A percentile compares a stretch with the other conserved stretches of the same genome.
These are phyloP conservation scores for Bufo bufo DNA, from an alignment of 2,113 vertebrate genomes.

Conservation along the genomic window DNA sequence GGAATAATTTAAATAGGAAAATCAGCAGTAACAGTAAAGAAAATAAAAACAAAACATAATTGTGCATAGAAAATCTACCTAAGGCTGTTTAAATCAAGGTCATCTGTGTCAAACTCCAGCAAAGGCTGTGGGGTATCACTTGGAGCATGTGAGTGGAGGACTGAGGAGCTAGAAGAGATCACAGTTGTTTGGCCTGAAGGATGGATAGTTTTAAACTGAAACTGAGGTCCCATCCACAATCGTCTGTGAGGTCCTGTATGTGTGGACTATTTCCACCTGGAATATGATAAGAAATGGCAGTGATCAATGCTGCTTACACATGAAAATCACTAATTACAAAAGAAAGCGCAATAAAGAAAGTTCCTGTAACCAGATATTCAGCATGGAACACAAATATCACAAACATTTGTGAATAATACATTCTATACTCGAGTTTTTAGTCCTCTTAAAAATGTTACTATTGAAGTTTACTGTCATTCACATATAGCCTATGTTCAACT, in stretches of 20 bases:
- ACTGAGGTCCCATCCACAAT: conserved; percentile 98
- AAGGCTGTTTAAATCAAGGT: conserved; percentile 95
- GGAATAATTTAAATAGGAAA: neutral
- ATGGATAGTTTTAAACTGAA: conserved; percentile 99
- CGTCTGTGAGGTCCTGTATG: conserved; percentile 94
- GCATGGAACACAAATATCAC: no score
- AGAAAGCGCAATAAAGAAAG: neutral
- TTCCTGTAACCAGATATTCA: no score
- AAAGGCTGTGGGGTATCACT: conserved; percentile 91
- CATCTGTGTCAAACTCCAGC: conserved; percentile 94
- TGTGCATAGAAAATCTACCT: conserved; percentile 72
- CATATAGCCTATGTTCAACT: no score
- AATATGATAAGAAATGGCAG: conserved; percentile 20
- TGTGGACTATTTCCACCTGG: conserved; percentile 98
- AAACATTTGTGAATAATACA: no score
- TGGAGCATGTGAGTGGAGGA: conserved; percentile 93
- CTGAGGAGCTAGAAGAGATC: conserved; percentile 96
- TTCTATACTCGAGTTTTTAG: no score
- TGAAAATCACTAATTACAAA: neutral
- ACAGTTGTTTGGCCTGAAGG: conserved; percentile 96
- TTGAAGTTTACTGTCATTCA: no score
- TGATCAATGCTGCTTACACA: neutral
- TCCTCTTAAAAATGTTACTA: no score
- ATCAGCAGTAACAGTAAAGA: neutral
- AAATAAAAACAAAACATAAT: neutral